Base-by-base conservation (phyloP, 2,888 invertebrate species). In the Harpagoxenus sublaevis region DNA sequence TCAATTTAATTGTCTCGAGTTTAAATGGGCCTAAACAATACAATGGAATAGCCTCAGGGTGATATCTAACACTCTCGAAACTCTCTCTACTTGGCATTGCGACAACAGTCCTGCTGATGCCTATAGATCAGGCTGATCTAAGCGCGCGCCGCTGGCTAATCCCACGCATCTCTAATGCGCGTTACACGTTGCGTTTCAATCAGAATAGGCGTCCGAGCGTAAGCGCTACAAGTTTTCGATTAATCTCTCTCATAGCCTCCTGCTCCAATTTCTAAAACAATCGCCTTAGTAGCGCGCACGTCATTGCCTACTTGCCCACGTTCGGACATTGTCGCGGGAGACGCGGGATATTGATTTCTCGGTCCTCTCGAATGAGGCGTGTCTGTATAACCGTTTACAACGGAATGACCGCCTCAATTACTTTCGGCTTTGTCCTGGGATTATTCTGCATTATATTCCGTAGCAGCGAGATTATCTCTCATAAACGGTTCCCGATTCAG, bases 291-390 rank as follows among this genome's bases (percentile, higher is more conserved):
- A 86, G 86, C 84, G 51, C 57, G 73, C 74, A 83, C 88, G 89
- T 89, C 89, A 87, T 88, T 86, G 23, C 23, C 23, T 23, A 89
- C 85, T 82, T 85, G 68, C 12, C 77, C 77, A 73, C 82, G 62
- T 75, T 83, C 73, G 68, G 79, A 84, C 81, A 86, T 81, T 75
- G 83, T 85, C 75, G 73, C 66, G 42, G 18, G 77, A 87, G 81
- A 81, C 89, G 74, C 77, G 83, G 53, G 83, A 82, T 89, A 89
- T 89, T 85, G 89, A 89, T 89, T 89, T 87, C 88, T 63, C 62
- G 66, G 60, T 60, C 60, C 68, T 62, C 60, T 74, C 78, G 83
- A 79, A 55, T 5, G 71, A 83, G 66, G 28, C 79, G 77, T 84
- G 84, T 53, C 70, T 83, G 55, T 71, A 45, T 23, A 23, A 23